phyloP scores from a whole-genome alignment of 2,113 vertebrate species.

The Scartelaos histophorus region DNA sequence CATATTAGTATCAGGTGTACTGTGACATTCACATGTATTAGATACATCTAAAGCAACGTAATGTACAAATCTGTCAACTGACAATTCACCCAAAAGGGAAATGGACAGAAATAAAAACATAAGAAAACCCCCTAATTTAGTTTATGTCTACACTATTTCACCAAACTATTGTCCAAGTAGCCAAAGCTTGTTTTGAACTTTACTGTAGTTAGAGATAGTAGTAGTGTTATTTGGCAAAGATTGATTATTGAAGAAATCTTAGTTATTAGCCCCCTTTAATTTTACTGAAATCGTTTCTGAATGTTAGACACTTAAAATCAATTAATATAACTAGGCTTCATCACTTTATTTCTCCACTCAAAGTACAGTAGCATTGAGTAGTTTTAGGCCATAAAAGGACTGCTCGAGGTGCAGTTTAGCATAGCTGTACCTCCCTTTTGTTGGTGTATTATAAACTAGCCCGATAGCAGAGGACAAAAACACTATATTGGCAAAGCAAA shows the following conservation, averaged over 20 bases:
- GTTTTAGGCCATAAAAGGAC: not conserved
- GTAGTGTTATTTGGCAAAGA: too few relatives aligned
- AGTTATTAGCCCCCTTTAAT: not conserved
- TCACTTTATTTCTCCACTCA: not conserved
- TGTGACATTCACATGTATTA: not conserved
- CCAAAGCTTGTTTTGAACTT: not conserved
- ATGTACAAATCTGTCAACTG: not conserved
- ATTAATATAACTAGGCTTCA: not conserved
- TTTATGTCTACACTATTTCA: not conserved
- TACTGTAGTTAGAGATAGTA: not conserved
- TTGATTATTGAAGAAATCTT: too few relatives aligned
- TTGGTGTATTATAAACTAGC: slow-evolving; percentile 34
- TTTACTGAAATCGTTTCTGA: not conserved
- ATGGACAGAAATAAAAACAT: not conserved
- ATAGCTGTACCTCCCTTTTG: slow-evolving; percentile 17
- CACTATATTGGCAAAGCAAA: not conserved
- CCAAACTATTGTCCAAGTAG: not conserved
- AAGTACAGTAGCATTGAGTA: not conserved
- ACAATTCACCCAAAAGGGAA: not conserved
- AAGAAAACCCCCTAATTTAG: not conserved
- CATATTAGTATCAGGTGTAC: not conserved
- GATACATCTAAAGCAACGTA: not conserved
- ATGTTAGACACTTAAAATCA: not conserved
- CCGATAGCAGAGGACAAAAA: not conserved
- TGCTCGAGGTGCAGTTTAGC: slow-evolving; percentile 27